phyloP scores from a whole-genome alignment of 2,113 vertebrate species.

The Scomber colias region DNA sequence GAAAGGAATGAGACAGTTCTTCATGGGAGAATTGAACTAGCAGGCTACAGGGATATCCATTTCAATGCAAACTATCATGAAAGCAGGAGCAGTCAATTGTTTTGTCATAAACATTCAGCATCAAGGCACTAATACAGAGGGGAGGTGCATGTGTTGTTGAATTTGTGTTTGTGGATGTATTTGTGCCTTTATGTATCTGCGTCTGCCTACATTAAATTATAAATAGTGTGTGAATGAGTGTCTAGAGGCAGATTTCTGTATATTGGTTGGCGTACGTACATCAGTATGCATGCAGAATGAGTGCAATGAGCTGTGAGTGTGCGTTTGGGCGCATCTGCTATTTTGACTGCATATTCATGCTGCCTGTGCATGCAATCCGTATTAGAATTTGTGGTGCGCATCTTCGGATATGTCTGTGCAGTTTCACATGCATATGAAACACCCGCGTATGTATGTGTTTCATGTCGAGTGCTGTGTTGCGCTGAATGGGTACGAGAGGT shows the following conservation, averaged over 20 bases:
- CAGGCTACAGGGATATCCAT: conserved; percentile 67
- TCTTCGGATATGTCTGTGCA: conserved; percentile 30
- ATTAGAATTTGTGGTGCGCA: conserved; percentile 45
- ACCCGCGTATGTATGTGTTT: conserved; percentile 43
- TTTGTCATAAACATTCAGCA: conserved; percentile 77
- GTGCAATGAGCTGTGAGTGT: conserved; percentile 75
- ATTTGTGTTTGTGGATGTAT: conserved; percentile 55
- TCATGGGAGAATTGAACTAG: conserved; percentile 56
- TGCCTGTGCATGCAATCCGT: conserved; percentile 47
- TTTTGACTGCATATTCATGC: conserved; percentile 71
- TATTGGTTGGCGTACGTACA: conserved; percentile 58
- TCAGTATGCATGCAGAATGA: conserved; percentile 74
- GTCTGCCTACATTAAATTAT: conserved; percentile 74
- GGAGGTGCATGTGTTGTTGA: conserved; percentile 51
- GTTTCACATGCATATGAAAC: conserved; percentile 29
- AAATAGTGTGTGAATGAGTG: conserved; percentile 75
- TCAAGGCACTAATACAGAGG: conserved; percentile 60
- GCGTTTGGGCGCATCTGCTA: conserved; percentile 65
- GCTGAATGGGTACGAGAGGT: conserved; percentile 60
- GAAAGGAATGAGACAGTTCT: conserved; percentile 53
- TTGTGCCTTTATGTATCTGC: conserved; percentile 49
- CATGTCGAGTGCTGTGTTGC: conserved; percentile 37
- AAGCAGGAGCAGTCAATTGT: conserved; percentile 75
- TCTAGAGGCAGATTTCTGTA: conserved; percentile 75
- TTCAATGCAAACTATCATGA: conserved; percentile 73